Evolutionary conservation across 2,113 vertebrate species (phyloP).

Genomic region (Pelodiscus sinensis): DNA sequence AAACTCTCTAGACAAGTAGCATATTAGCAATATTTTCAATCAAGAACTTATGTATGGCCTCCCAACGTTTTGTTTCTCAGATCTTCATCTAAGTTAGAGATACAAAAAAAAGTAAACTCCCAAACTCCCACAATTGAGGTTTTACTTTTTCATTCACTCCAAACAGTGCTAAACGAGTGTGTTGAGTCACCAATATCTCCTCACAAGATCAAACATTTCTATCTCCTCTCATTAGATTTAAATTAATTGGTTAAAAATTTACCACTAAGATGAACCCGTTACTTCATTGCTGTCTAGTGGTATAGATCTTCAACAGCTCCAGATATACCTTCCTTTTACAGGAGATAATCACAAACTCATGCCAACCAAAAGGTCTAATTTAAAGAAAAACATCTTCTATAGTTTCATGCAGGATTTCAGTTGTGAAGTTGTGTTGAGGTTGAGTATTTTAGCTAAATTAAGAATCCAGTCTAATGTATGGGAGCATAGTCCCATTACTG

Average conservation of each 20-base stretch:
- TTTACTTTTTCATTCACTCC: background rate
- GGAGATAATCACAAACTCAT: background rate
- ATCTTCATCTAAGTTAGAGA: background rate
- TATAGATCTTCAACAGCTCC: background rate
- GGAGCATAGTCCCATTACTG: background rate
- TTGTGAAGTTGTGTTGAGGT: background rate
- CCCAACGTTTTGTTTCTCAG: background rate
- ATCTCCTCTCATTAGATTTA: background rate
- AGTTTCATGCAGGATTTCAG: background rate
- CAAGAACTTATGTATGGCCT: background rate
- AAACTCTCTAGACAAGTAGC: background rate
- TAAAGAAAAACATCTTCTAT: rapidly evolving
- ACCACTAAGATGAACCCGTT: rapidly evolving
- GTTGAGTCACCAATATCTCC: background rate
- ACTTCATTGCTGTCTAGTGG: background rate
- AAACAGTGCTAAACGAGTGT: background rate
- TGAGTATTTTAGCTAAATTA: rapidly evolving
- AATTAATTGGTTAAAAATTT: background rate
- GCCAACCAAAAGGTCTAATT: rapidly evolving
- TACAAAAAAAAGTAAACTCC: background rate
- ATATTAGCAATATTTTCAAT: background rate
- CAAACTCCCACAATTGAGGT: rapidly evolving
- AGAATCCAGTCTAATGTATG: background rate
- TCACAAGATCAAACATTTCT: rapidly evolving
- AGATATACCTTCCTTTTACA: background rate